Evolutionary conservation across 2,113 vertebrate genomes (phyloP).

Genomic region (Cyanistes caeruleus): DNA sequence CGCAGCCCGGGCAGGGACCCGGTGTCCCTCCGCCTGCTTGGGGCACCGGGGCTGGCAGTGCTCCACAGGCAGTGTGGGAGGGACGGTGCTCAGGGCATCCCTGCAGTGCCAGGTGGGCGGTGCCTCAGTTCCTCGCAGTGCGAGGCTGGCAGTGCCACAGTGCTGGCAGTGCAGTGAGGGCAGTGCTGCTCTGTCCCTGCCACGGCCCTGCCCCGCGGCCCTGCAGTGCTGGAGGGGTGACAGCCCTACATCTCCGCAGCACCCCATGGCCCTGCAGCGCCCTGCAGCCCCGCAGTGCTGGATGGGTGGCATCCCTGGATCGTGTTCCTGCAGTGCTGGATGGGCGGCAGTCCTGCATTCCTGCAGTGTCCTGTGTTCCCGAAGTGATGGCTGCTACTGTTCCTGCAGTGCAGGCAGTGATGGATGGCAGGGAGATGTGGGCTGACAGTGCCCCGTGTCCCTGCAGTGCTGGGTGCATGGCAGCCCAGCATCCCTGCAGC

Average conservation of each 20-base stretch:
- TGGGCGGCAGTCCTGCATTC: neutral
- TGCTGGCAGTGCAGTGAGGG: neutral
- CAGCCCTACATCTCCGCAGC: neutral
- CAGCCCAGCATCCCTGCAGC: neutral
- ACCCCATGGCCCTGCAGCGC: neutral
- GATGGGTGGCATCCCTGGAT: accelerated
- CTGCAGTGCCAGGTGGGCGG: neutral
- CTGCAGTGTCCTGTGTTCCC: neutral
- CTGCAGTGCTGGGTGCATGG: neutral
- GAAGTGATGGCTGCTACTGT: neutral
- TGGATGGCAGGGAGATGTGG: neutral
- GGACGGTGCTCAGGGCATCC: neutral
- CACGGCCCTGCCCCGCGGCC: neutral
- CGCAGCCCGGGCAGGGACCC: neutral
- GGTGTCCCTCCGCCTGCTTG: accelerated
- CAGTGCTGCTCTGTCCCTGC: neutral
- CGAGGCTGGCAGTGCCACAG: neutral
- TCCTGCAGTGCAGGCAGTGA: neutral
- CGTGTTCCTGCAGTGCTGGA: neutral
- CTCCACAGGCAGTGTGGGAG: neutral
- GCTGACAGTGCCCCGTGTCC: neutral
- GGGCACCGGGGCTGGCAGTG: neutral
- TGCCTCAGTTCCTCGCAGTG: neutral
- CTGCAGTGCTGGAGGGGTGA: neutral
- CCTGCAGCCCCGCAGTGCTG: neutral